Evolutionary conservation across 2,888 invertebrate genomes (phyloP), one percentile per base, ranked within the genome.

Genomic region (Temnothorax unifasciatus): DNA sequence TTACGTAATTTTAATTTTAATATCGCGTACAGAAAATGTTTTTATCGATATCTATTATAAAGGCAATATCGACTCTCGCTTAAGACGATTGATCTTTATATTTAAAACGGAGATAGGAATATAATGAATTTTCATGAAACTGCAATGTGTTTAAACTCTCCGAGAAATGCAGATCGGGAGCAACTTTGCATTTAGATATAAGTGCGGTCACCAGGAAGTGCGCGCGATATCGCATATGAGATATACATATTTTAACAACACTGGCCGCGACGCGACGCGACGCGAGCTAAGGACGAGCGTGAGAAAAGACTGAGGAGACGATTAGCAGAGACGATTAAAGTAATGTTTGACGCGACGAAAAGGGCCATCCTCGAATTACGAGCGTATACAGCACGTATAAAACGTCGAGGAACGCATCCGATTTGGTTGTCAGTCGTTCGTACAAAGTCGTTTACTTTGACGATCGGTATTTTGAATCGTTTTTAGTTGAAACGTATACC

Each of bases 351-450:
- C 21, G 21, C 34, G 21, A 44, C 47, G 8, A 68, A 66, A 64
- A 41, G 15, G 4, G 4, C 21, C 2, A 25, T 69, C 3, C 52
- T 9, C 6, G 29, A 41, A 71, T 71, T 41, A 38, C n/a, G 8
- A 8, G 25, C 71, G 15, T 41, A n/a, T n/a, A n/a, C n/a, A 9
- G 29, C 15, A 11, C 18, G 9, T 21, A 1, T 5, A 64, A 50
- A 38, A 50, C 52, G 41, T 68, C 29, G 47, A 61, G 63, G 73
- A 88, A 77, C 21, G 57, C 68, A 54, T 89, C 71, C 77, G 68
- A 83, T 41, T 77, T 83, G 34, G 50, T 38, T n/a, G 47, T 29
- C 63, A 76, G 29, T 50, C 29, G 47, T 9, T 63, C n/a, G 50
- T 15, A 34, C n/a, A 11, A 11, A 47, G 15, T 75, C 1, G 15